Evolutionary conservation across 1,140 invertebrate genomes (phyloP).

Genomic region (Microplitis demolitor): DNA sequence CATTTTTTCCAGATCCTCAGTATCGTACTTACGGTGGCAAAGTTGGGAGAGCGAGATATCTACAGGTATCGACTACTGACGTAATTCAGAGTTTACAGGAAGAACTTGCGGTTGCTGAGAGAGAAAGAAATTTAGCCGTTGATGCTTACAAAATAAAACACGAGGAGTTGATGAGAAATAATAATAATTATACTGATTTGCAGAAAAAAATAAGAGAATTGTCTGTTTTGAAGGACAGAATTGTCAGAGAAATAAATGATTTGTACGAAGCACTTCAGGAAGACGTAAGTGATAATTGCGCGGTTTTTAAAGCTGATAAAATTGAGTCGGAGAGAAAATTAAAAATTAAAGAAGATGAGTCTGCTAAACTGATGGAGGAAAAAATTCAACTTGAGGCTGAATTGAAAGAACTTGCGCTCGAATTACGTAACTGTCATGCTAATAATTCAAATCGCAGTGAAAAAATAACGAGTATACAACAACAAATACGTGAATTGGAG

Average conservation of each 20-base stretch:
- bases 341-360: background rate
- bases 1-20: slow-evolving; percentile 70
- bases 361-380: background rate
- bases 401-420: background rate
- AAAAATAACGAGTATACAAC: slow-evolving; percentile 43
- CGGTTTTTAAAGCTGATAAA: background rate
- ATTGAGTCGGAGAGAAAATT: background rate
- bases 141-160: slow-evolving; percentile 24
- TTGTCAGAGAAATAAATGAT: background rate
- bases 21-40: slow-evolving; percentile 69
- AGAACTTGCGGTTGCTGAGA: slow-evolving; percentile 37
- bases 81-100: slow-evolving; percentile 59
- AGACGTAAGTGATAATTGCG: background rate
- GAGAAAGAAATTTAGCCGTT: slow-evolving; percentile 22
- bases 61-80: slow-evolving; percentile 70
- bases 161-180: slow-evolving; percentile 38
- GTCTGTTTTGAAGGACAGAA: background rate
- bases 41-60: slow-evolving; percentile 57
- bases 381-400: background rate
- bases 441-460: slow-evolving; percentile 40
- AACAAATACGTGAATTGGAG: slow-evolving; percentile 34
- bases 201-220: slow-evolving; percentile 29
- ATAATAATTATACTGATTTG: slow-evolving; percentile 36
- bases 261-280: background rate
- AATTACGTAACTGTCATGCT: background rate